Evolutionary conservation across 2,888 invertebrate genomes (phyloP).

Genomic region (Scaptomyza cyrtandrae): DNA sequence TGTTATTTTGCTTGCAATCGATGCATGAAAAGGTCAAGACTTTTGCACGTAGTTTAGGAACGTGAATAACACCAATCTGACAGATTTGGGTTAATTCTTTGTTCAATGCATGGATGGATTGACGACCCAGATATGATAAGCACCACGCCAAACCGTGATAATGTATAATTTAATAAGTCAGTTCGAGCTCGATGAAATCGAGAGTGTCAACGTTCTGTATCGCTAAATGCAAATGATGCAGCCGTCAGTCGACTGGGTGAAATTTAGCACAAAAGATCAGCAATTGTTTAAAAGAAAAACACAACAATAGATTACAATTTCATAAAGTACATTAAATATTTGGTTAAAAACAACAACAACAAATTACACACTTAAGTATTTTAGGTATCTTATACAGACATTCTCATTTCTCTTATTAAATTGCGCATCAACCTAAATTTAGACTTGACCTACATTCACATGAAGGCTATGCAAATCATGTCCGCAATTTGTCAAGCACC

Average conservation of each 20-base stretch:
- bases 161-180: constrained; percentile 37
- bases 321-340: background rate
- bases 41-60: constrained; percentile 38
- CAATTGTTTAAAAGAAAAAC: constrained; percentile 1
- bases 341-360: background rate
- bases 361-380: background rate
- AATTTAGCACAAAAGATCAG: constrained; percentile 42
- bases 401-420: constrained; percentile 14
- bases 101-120: constrained; percentile 40
- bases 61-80: constrained; percentile 46
- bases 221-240: constrained; percentile 39
- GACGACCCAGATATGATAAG: constrained; percentile 66
- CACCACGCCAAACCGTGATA: constrained; percentile 24
- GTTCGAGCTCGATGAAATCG: constrained; percentile 11
- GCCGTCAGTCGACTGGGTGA: constrained; percentile 41
- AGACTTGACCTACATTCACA: constrained; percentile 52
- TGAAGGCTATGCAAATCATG: constrained; percentile 10
- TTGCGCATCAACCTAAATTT: constrained; percentile 44
- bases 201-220: constrained; percentile 20
- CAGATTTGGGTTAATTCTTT: constrained; percentile 73
- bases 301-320: constrained; percentile 6
- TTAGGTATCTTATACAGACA: background rate
- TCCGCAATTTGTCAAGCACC: constrained; percentile 25
- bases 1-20: constrained; percentile 6
- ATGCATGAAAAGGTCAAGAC: constrained; percentile 38